phyloP scores from a whole-genome alignment of 2,113 vertebrate species.

The Pseudopipra pipra region DNA sequence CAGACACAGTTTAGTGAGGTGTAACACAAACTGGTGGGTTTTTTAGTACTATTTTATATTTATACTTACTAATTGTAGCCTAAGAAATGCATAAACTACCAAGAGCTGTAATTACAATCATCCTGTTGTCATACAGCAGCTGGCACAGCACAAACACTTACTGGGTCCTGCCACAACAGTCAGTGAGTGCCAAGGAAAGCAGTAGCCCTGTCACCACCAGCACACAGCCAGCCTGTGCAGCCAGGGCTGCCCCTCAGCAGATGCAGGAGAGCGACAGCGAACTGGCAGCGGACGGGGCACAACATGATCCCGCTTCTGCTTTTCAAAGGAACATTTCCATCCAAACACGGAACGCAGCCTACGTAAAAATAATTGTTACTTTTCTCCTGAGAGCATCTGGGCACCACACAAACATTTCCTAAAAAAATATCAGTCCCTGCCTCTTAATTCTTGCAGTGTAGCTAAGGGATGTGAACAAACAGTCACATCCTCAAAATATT shows the following conservation, averaged over 20 bases:
- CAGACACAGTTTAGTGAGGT: background rate
- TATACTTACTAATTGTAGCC: background rate
- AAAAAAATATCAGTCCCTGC: background rate
- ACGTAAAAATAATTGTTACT: background rate
- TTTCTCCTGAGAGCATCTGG: background rate
- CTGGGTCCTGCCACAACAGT: background rate
- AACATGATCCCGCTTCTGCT: background rate
- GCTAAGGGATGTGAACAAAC: slow-evolving; percentile 19
- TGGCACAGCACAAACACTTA: slow-evolving; percentile 40
- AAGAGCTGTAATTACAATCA: background rate
- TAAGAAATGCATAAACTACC: slow-evolving; percentile 1
- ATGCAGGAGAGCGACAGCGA: background rate
- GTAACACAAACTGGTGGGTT: background rate
- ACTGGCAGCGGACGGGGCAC: background rate
- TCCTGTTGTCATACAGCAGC: slow-evolving; percentile 11
- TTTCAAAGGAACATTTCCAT: background rate
- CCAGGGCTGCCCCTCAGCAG: background rate
- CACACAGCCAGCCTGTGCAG: background rate
- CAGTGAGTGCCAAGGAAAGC: slow-evolving; percentile 7
- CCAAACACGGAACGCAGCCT: background rate
- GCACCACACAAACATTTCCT: background rate
- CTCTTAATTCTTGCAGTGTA: background rate
- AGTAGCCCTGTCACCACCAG: background rate
- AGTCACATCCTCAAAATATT: slow-evolving; percentile 15
- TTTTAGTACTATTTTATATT: background rate